Evolutionary conservation across 1,140 invertebrate genomes (phyloP), one percentile per base, ranked within the genome.

Genomic region (Brachionus rotundiformis): DNA sequence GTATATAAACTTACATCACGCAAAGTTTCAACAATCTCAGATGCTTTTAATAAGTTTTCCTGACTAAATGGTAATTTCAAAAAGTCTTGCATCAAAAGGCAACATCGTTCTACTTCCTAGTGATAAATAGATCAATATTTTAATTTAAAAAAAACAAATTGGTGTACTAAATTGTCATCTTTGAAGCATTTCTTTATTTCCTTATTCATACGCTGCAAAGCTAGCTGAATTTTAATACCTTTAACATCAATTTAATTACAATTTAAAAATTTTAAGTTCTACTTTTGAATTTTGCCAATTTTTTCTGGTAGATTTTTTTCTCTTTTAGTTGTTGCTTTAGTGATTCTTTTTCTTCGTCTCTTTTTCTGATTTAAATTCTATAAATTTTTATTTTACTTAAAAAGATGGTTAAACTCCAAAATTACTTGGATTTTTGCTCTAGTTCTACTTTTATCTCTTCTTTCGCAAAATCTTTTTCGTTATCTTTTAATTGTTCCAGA

Each of bases 291-390:
- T 79, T 79, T 8, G 44, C 44, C 8, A 79, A 59, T 79, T 79
- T 79, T 59, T 63, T 79, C 25, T 79, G 75, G n/a, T 33, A 36
- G 36, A 47, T 47, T 65, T 76, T 31, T 54, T 49, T 54, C 73
- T 83, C 79, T 49, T 82, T 79, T 13, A 39, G n/a, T 63, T 83
- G 39, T 65, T 80, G 44, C 16, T 59, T 83, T 39, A 76, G 59
- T 6, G 31, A 33, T 33, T 59, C 25, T 49, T 29, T 41, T 73
- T 73, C 68, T 16, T 19, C 41, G 8, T 29, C 8, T 44, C 16
- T 44, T 39, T 44, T 73, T 73, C 68, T 73, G 19, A 44, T 13
- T 44, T 31, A 44, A 73, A 73, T 44, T 16, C 47, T 54, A 54
- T 54, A 54, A 54, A 54, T 54, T 4, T 54, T 54, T n/a, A 25